Conservation (phyloP, 1,140 invertebrate species). For the Archivesica marissinica region DNA sequence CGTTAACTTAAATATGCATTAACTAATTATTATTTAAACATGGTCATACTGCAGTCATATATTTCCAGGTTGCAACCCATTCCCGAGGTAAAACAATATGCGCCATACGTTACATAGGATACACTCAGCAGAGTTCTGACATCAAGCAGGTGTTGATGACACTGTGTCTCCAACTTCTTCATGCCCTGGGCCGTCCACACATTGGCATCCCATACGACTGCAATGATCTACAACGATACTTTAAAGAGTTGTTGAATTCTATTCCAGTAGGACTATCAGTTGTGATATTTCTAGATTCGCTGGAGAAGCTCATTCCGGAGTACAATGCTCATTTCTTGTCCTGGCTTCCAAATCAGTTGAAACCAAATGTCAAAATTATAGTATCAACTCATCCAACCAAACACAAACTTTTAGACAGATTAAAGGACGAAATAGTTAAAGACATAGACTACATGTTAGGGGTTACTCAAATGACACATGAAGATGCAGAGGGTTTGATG, state of each 20-base stretch:
- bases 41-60: no score
- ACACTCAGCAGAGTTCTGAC: conserved; percentile 82
- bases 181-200: conserved; percentile 60
- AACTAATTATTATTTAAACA: no score
- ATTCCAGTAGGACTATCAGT: conserved; percentile 72
- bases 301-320: conserved; percentile 77
- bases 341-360: conserved; percentile 79
- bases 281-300: conserved; percentile 79
- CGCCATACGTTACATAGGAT: conserved; percentile 76
- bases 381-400: conserved; percentile 71
- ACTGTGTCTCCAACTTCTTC: conserved; percentile 89
- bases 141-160: conserved; percentile 96
- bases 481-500: conserved; percentile 72
- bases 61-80: conserved; percentile 86
- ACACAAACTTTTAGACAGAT: conserved; percentile 67
- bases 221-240: conserved; percentile 74
- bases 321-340: conserved; percentile 74
- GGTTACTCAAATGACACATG: conserved; percentile 63
- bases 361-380: conserved; percentile 80
- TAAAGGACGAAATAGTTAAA: conserved; percentile 67
- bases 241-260: conserved; percentile 70
- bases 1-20: no score
- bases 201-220: conserved; percentile 71
- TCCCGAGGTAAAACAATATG: conserved; percentile 65
- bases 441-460: conserved; percentile 71